Percentiles rank a stretch among this genome's conserved stretches.
These are phyloP conservation scores for Acleris cristana DNA, from an alignment of 2,888 invertebrate genomes.

Conservation along the genomic window DNA sequence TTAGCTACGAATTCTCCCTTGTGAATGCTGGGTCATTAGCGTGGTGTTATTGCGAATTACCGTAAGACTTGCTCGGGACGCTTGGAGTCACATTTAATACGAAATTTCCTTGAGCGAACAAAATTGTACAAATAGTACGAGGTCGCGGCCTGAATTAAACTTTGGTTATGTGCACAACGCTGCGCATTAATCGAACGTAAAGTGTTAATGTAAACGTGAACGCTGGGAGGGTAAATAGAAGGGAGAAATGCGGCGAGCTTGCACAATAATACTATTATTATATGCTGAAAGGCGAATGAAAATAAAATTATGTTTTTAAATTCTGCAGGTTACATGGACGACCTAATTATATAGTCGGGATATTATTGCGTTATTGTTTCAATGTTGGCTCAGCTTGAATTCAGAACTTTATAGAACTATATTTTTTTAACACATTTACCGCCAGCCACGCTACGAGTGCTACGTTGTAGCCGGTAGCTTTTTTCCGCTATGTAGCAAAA, in stretches of 20 bases:
- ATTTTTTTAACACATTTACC: too few species aligned
- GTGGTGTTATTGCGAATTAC: conserved; percentile 79
- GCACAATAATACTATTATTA: conserved; percentile 13
- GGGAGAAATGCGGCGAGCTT: conserved; percentile 1
- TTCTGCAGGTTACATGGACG: too few species aligned
- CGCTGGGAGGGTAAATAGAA: conserved; percentile 8
- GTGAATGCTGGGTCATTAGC: conserved; percentile 79
- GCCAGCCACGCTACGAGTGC: too few species aligned
- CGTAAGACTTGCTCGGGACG: conserved; percentile 60
- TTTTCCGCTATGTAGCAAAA: too few species aligned
- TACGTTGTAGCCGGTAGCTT: too few species aligned
- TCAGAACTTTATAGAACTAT: too few species aligned
- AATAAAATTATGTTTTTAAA: too few species aligned
- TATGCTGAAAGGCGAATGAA: not conserved
- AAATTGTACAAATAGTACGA: conserved; percentile 54
- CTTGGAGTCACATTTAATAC: conserved; percentile 69
- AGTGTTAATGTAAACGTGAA: conserved; percentile 8
- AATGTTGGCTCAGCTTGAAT: too few species aligned
- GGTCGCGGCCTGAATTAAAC: conserved; percentile 58
- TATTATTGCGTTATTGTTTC: too few species aligned
- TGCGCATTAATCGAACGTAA: conserved; percentile 46
- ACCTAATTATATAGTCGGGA: too few species aligned
- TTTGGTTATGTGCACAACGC: conserved; percentile 52
- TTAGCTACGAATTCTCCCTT: conserved; percentile 77
- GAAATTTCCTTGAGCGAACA: conserved; percentile 64